Percentiles rank a stretch among this genome's conserved stretches.
Conservation (phyloP, 2,797 vertebrate species). For the Anas capensis region DNA sequence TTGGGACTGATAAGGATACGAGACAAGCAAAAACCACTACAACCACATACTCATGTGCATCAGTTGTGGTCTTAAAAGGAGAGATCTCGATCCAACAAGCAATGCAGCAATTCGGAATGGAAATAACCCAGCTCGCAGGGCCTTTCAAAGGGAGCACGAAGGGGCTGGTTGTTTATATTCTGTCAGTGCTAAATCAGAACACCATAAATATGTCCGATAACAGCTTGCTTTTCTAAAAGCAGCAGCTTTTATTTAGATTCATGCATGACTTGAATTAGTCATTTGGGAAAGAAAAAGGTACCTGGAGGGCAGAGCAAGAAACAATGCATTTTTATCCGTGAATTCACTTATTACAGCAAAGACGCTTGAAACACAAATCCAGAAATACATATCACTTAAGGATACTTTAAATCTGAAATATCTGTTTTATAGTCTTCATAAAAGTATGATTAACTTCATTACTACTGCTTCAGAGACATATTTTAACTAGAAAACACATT, state of each 20-base stretch:
- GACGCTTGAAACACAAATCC: background rate
- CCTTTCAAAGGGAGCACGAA: background rate
- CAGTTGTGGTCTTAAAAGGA: conserved; percentile 26
- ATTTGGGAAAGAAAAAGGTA: conserved; percentile 20
- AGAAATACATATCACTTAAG: background rate
- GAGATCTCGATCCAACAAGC: background rate
- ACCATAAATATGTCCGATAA: background rate
- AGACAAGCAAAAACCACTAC: background rate
- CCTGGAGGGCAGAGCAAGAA: background rate
- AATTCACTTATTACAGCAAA: background rate
- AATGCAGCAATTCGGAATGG: background rate
- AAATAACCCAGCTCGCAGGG: background rate
- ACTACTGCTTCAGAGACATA: background rate
- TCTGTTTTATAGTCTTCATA: background rate
- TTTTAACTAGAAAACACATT: background rate
- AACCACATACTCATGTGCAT: rapidly evolving
- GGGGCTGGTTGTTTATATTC: background rate
- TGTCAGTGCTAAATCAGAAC: background rate
- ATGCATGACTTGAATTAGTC: background rate
- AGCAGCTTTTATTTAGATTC: background rate
- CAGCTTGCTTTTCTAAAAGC: background rate
- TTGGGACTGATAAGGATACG: background rate
- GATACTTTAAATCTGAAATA: background rate
- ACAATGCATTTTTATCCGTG: rapidly evolving
- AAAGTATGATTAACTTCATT: background rate